Percentiles rank a stretch among this genome's conserved stretches.
These are phyloP conservation scores for Thunnus maccoyii DNA, from an alignment of 2,113 vertebrate genomes.

Conservation along the genomic window DNA sequence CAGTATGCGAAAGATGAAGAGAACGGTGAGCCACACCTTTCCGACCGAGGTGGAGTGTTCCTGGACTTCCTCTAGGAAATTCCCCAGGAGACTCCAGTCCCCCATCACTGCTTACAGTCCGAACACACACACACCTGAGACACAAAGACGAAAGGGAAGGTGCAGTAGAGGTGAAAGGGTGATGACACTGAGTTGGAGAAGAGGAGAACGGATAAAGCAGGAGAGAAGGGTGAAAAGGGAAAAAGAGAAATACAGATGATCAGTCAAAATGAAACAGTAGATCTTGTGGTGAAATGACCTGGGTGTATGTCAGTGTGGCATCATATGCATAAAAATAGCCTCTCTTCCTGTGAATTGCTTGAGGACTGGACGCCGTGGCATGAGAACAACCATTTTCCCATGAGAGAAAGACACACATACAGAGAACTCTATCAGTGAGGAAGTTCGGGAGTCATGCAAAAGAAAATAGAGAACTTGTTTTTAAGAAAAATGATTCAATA, in stretches of 20 bases:
- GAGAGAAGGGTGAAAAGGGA: neutral
- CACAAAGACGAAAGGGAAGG: slow-evolving; percentile 12
- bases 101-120: slow-evolving; percentile 87
- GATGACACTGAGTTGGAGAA: slow-evolving; percentile 24
- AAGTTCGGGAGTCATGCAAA: slow-evolving; percentile 49
- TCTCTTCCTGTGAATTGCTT: slow-evolving; percentile 60
- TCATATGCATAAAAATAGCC: slow-evolving; percentile 72
- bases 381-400: slow-evolving; percentile 68
- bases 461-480: slow-evolving; percentile 54
- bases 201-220: slow-evolving; percentile 5
- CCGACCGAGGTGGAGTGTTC: slow-evolving; percentile 97
- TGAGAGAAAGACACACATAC: slow-evolving; percentile 1
- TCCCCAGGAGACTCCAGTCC: slow-evolving; percentile 97
- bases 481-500: slow-evolving; percentile 23
- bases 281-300: slow-evolving; percentile 30
- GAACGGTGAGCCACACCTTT: slow-evolving; percentile 96
- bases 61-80: slow-evolving; percentile 97
- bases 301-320: slow-evolving; percentile 23
- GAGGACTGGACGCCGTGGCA: slow-evolving; percentile 51
- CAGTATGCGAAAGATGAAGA: slow-evolving; percentile 99
- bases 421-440: neutral
- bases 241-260: slow-evolving; percentile 42
- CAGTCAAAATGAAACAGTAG: slow-evolving; percentile 29
- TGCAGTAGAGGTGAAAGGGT: neutral
- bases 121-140: slow-evolving; percentile 43